phyloP scores from a whole-genome alignment of 2,888 invertebrate species.

The Agrotis segetum region DNA sequence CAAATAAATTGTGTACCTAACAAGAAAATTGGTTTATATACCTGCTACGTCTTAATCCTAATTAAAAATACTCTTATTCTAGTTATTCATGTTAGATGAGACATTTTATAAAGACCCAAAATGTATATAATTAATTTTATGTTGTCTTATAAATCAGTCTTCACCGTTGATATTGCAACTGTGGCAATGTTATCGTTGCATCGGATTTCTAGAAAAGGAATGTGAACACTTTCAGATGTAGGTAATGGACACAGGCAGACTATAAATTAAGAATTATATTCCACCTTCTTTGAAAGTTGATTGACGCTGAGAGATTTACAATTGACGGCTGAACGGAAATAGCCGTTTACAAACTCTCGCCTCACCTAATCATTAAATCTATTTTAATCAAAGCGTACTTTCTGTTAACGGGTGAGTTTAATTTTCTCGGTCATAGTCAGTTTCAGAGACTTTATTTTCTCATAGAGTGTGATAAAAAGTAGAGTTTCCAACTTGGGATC shows the following conservation, averaged over 20 bases:
- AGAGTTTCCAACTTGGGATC: too few relatives aligned
- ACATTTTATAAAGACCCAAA: background rate
- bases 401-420: too few relatives aligned
- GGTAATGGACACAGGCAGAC: slow-evolving; percentile 42
- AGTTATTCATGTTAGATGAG: background rate
- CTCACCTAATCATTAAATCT: background rate
- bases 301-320: slow-evolving; percentile 50
- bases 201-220: slow-evolving; percentile 20
- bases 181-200: slow-evolving; percentile 12
- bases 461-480: too few relatives aligned
- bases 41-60: background rate
- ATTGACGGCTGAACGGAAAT: slow-evolving; percentile 1
- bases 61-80: background rate
- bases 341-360: background rate
- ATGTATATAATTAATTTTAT: too few relatives aligned
- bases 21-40: background rate
- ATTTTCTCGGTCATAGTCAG: too few relatives aligned
- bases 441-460: too few relatives aligned
- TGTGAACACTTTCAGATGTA: slow-evolving; percentile 13
- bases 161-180: background rate
- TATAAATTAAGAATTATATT: slow-evolving; percentile 59
- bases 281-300: slow-evolving; percentile 28
- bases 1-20: too few relatives aligned
- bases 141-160: slow-evolving; percentile 1
- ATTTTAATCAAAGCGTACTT: background rate